A percentile compares a stretch with the other conserved stretches of the same genome.
Conservation (phyloP, 2,113 vertebrate genomes). For the Copsychus sechellarum region DNA sequence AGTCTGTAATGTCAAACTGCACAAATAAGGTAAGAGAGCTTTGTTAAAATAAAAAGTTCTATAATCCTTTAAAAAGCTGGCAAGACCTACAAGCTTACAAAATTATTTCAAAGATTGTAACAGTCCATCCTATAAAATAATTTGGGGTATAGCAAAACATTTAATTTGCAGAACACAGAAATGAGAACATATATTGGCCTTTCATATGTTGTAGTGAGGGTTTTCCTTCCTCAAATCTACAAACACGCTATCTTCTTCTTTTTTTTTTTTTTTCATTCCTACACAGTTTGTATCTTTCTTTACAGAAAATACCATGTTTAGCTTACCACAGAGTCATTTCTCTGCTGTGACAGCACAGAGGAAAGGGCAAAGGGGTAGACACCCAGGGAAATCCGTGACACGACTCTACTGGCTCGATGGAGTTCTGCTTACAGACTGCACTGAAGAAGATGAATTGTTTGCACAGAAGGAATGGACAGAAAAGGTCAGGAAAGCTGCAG, state of each 20-base stretch:
- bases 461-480: conserved; percentile 59
- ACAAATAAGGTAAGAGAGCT: not conserved
- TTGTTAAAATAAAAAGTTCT: not conserved
- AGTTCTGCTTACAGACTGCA: conserved; percentile 47
- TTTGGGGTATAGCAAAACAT: not conserved
- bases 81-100: not conserved
- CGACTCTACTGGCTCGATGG: conserved; percentile 60
- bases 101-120: not conserved
- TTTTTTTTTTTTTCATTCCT: not conserved
- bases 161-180: not conserved
- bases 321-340: conserved; percentile 24
- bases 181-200: not conserved
- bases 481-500: conserved; percentile 69
- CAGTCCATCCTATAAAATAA: not conserved
- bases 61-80: not conserved
- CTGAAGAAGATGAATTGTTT: conserved; percentile 74
- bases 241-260: not conserved
- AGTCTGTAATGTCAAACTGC: not conserved
- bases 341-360: conserved; percentile 43
- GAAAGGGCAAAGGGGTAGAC: conserved; percentile 25
- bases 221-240: not conserved
- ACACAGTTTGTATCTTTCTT: not conserved
- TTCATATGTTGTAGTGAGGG: not conserved
- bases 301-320: not conserved
- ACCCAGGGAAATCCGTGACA: conserved; percentile 71